Conservation (phyloP, 1,140 invertebrate genomes). For the Hylyphantes graminicola region DNA sequence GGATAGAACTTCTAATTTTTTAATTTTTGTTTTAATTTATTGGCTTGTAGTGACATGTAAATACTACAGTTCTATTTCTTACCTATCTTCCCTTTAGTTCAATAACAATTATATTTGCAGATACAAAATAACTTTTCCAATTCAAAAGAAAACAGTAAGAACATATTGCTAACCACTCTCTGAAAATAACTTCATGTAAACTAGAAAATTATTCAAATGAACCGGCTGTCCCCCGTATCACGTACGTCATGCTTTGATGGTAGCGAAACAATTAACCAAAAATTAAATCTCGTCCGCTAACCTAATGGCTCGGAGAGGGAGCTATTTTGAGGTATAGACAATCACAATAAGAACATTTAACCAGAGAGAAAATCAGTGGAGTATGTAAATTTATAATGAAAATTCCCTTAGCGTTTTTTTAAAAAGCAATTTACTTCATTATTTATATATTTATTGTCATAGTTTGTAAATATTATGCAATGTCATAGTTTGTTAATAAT, state of each 20-base stretch:
- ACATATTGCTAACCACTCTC: constrained; percentile 8
- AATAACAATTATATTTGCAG: background rate
- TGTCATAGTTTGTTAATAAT: too few species aligned
- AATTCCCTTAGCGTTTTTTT: too few species aligned
- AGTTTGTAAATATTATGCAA: too few species aligned
- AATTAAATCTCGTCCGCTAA: constrained; percentile 24
- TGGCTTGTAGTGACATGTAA: too few species aligned
- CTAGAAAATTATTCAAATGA: constrained; percentile 35
- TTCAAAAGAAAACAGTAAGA: constrained; percentile 15
- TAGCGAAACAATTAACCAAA: constrained; percentile 33
- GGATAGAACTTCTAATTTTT: too few species aligned
- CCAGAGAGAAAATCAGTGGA: too few species aligned
- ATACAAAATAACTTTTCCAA: background rate
- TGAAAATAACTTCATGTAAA: background rate
- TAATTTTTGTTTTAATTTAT: too few species aligned
- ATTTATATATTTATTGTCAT: too few species aligned
- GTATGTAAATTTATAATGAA: too few species aligned
- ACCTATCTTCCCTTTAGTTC: background rate
- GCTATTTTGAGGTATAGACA: constrained; percentile 8
- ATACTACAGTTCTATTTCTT: background rate
- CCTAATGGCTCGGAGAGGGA: background rate
- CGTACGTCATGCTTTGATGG: constrained; percentile 30
- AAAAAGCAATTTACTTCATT: too few species aligned
- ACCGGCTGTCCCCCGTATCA: constrained; percentile 23
- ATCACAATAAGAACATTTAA: too few species aligned